These are phyloP conservation scores for Limenitis camilla DNA, from an alignment of 2,888 invertebrate species.

Conservation along the genomic window DNA sequence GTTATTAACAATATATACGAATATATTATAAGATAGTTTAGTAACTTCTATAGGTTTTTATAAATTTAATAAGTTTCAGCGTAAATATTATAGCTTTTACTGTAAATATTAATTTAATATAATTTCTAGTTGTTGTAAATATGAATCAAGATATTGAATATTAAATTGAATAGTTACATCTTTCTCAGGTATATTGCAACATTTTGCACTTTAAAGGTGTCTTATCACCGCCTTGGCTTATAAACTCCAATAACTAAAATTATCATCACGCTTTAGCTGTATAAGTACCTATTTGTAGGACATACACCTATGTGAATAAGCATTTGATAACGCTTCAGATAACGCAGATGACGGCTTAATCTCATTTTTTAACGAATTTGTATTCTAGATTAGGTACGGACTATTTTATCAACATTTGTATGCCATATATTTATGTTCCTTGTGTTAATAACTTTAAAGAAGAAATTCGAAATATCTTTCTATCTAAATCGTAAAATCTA, in stretches of 20 bases:
- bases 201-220: too few relatives aligned
- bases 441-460: slow-evolving; percentile 32
- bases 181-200: too few relatives aligned
- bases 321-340: slow-evolving; percentile 57
- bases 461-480: slow-evolving; percentile 31
- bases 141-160: background rate
- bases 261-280: slow-evolving; percentile 8
- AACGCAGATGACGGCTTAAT: slow-evolving; percentile 71
- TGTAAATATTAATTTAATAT: too few relatives aligned
- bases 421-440: slow-evolving; percentile 21
- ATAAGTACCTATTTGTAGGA: slow-evolving; percentile 6
- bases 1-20: too few relatives aligned
- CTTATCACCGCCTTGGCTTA: too few relatives aligned
- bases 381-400: slow-evolving; percentile 43
- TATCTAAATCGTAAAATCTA: slow-evolving; percentile 35
- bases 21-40: too few relatives aligned
- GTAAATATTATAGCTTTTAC: too few relatives aligned
- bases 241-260: background rate
- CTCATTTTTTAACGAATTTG: slow-evolving; percentile 68
- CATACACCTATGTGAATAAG: slow-evolving; percentile 38
- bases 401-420: slow-evolving; percentile 31
- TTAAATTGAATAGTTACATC: slow-evolving; percentile 10
- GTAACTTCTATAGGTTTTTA: too few relatives aligned
- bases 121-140: too few relatives aligned
- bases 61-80: too few relatives aligned